Evolutionary conservation across 2,113 vertebrate genomes (phyloP), one percentile per base, ranked within the genome.

Genomic region (Podarcis muralis): DNA sequence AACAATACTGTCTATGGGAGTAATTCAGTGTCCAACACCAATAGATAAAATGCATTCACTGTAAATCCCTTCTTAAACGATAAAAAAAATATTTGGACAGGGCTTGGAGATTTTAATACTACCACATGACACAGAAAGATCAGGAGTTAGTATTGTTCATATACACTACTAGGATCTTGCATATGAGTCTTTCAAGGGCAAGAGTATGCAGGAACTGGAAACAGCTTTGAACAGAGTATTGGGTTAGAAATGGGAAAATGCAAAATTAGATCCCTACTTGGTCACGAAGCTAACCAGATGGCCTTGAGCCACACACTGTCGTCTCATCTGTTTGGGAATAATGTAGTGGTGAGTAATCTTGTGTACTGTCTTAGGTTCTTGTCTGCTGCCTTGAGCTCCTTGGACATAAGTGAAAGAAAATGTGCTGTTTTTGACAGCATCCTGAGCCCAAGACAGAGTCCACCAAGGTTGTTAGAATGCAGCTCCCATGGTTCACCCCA

Each of bases 1-100:
- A 8, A 37, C 20, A 40, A 37, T 40, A 30, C 43, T 6, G 23
- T 0, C 0, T 30, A 20, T 27, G 0, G 32, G 0, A 1, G 13
- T 57, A 6, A 40, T n/a, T 4, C 30, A 5, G 16, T 43, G 20
- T 43, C 18, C 59, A 62, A 20, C 59, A 62, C 16, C 43, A 37
- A 32, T 57, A 72, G 23, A 32, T 66, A 66, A 86, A 77, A 78
- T 62, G 72, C 0, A 0, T 30, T 57, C 0, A 5, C 4, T 43
- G 68, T 53, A 53, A 53, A 53, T 12, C 48, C 48, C 48, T 53
- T 53, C 9, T 53, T 12, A 2, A 53, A 53, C 11, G 48, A 53
- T 53, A 53, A 11, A 53, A 53, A 53, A 48, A 53, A 53, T 12
- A 74, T 12, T n/a, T 9, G 43, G n/a, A 40, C 32, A 66, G 32